Conservation (phyloP, 1,140 invertebrate genomes). For the Theocolax elegans region DNA sequence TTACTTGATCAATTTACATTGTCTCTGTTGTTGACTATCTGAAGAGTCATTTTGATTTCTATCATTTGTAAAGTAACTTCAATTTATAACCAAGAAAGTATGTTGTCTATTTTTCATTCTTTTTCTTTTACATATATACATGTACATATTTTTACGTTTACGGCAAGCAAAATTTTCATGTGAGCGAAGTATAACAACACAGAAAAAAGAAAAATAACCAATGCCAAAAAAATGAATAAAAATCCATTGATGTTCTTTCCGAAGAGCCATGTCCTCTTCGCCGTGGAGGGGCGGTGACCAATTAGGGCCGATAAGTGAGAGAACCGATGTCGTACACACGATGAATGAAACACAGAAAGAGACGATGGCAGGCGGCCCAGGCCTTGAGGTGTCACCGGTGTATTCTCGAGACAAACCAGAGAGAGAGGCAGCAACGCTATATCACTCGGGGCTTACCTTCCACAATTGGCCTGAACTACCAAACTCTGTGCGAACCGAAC, state of each 20-base stretch:
- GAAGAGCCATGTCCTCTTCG: slow-evolving; percentile 70
- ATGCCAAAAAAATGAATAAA: slow-evolving; percentile 44
- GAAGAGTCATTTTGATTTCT: background rate
- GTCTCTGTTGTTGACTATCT: slow-evolving; percentile 53
- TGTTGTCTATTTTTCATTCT: slow-evolving; percentile 38
- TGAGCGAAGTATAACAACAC: slow-evolving; percentile 24
- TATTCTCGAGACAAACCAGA: slow-evolving; percentile 48
- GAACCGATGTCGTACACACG: slow-evolving; percentile 62
- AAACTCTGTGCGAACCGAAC: slow-evolving; percentile 23
- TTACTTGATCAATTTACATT: slow-evolving; percentile 70
- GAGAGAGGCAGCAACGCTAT: slow-evolving; percentile 41
- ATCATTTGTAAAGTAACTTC: slow-evolving; percentile 47
- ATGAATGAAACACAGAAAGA: slow-evolving; percentile 56
- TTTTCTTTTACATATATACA: slow-evolving; percentile 43
- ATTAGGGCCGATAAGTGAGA: slow-evolving; percentile 61
- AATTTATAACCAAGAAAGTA: slow-evolving; percentile 40
- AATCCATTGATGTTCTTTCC: slow-evolving; percentile 69
- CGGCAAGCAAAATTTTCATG: slow-evolving; percentile 52
- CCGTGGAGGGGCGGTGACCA: slow-evolving; percentile 65
- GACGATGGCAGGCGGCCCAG: slow-evolving; percentile 59
- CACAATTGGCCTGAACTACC: slow-evolving; percentile 26
- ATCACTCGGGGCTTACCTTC: slow-evolving; percentile 30
- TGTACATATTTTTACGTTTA: slow-evolving; percentile 62
- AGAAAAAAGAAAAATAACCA: slow-evolving; percentile 24
- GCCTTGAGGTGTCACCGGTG: slow-evolving; percentile 54